Evolutionary conservation across 2,797 vertebrate species (phyloP).

Genomic region (Chloroceryle amazona): DNA sequence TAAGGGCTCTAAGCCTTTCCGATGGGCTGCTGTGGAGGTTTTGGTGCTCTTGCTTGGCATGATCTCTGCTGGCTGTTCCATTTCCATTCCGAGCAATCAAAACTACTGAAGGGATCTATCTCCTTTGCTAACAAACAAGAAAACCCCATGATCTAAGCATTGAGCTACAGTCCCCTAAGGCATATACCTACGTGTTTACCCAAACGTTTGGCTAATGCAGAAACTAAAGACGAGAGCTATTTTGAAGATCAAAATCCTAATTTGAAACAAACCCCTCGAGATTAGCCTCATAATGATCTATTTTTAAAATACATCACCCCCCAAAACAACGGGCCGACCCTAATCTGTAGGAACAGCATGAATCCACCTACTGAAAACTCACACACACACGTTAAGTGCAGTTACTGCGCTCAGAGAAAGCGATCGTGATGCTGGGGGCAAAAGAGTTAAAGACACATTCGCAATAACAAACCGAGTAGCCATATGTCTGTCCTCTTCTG

Average conservation of each 20-base stretch:
- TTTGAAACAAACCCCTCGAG: not conserved
- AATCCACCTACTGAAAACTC: not conserved
- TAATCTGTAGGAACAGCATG: not conserved
- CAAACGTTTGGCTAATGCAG: not conserved
- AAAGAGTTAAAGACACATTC: conserved; percentile 35
- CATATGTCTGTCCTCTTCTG: not conserved
- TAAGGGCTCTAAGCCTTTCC: conserved; percentile 80
- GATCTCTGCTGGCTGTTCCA: conserved; percentile 77
- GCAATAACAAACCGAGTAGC: conserved; percentile 13
- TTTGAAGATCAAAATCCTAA: not conserved
- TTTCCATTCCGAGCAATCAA: conserved; percentile 52
- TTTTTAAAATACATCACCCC: not conserved
- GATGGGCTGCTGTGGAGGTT: conserved; percentile 85
- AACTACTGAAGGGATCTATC: conserved; percentile 27
- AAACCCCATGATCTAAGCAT: conserved; percentile 30
- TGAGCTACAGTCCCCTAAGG: not conserved
- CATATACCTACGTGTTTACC: conserved; percentile 9
- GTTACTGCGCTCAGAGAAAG: not conserved
- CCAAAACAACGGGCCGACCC: not conserved
- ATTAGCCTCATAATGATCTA: not conserved
- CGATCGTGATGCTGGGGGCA: not conserved
- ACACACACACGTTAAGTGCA: not conserved
- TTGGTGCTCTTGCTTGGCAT: conserved; percentile 91
- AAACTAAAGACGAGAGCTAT: not conserved
- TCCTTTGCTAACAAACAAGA: conserved; percentile 69